These are phyloP conservation scores for Eira barbara DNA, from an alignment of 2,113 vertebrate genomes.

Conservation along the genomic window DNA sequence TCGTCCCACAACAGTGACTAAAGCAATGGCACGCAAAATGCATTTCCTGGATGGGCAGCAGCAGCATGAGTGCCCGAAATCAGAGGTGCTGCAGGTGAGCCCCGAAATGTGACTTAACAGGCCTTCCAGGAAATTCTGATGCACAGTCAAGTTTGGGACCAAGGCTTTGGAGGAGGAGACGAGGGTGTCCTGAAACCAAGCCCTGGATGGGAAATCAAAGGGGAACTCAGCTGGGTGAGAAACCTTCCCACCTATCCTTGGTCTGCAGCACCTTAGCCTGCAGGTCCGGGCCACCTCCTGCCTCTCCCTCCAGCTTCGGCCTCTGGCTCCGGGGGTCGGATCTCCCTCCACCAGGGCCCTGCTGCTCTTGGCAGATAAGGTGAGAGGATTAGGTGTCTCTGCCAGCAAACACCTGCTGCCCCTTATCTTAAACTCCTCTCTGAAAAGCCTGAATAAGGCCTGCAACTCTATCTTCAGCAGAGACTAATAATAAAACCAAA, in stretches of 20 bases:
- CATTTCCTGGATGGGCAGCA: background rate
- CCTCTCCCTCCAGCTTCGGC: background rate
- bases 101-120: background rate
- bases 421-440: conserved; percentile 7
- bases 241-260: background rate
- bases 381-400: background rate
- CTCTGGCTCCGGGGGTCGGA: background rate
- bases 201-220: background rate
- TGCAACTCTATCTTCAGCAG: background rate
- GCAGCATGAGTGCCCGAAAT: background rate
- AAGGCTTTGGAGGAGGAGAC: background rate
- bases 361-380: background rate
- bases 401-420: conserved; percentile 25
- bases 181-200: background rate
- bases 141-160: background rate
- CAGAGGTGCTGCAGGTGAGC: background rate
- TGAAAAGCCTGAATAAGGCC: background rate
- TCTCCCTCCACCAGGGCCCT: background rate
- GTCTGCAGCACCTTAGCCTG: background rate
- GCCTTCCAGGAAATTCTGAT: background rate
- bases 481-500: conserved; percentile 27
- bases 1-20: background rate
- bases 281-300: background rate
- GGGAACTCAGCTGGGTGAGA: background rate
- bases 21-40: background rate